A percentile compares a stretch with the other conserved stretches of the same genome.
These are phyloP conservation scores for Agonopterix arenella DNA, from an alignment of 2,888 invertebrate species.

Conservation along the genomic window DNA sequence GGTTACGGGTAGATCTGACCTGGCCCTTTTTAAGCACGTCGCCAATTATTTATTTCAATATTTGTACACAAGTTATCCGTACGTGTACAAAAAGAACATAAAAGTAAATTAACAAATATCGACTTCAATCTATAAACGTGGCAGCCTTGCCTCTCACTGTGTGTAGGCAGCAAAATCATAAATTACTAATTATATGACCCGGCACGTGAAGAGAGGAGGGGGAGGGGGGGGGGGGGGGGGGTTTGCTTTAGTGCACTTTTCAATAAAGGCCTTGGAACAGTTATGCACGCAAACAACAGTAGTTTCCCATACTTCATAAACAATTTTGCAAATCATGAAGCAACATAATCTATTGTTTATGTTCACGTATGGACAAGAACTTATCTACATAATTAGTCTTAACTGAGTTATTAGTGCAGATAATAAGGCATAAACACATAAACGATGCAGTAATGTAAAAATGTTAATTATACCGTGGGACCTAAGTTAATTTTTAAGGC, in stretches of 20 bases:
- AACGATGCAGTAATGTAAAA: background rate
- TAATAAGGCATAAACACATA: too few species aligned
- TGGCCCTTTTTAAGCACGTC: too few species aligned
- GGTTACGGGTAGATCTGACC: too few species aligned
- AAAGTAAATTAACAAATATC: background rate
- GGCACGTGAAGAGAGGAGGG: too few species aligned
- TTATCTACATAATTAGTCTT: constrained; percentile 2
- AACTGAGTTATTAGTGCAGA: background rate
- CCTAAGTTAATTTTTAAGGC: background rate
- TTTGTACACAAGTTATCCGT: too few species aligned
- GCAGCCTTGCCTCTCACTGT: background rate
- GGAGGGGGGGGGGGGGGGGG: too few species aligned
- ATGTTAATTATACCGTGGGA: background rate
- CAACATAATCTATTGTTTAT: constrained; percentile 5
- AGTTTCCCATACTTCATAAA: constrained; percentile 8
- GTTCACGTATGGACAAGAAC: constrained; percentile 2
- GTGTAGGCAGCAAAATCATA: background rate
- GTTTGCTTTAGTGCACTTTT: constrained; percentile 6
- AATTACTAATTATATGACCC: background rate
- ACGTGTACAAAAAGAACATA: background rate
- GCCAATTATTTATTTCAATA: too few species aligned
- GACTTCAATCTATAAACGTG: background rate
- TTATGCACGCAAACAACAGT: constrained; percentile 3
- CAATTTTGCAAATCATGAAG: constrained; percentile 1
- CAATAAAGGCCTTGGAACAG: constrained; percentile 8